A percentile compares a stretch with the other conserved stretches of the same genome.
Evolutionary conservation across 2,113 vertebrate genomes (phyloP).

Genomic region (Callaeas wilsoni): DNA sequence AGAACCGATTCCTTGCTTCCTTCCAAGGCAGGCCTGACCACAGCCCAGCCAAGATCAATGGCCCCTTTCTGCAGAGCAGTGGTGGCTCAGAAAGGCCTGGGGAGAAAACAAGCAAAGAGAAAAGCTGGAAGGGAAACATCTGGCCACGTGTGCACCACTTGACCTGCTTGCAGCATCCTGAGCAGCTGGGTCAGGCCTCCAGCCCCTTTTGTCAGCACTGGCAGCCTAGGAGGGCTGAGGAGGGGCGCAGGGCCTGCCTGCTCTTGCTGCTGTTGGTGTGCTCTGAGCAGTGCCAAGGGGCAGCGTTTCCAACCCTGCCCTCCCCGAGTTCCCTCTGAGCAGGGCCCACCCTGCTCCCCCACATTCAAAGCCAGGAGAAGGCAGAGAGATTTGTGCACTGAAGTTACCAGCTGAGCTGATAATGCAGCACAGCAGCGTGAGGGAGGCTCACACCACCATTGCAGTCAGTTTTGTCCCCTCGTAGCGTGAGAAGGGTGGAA

Average conservation of each 20-base stretch:
- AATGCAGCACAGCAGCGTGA: accelerated
- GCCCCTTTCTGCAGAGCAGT: neutral
- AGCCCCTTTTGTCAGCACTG: neutral
- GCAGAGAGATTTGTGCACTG: neutral
- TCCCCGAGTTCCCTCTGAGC: neutral
- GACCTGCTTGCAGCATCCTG: slow-evolving; percentile 25
- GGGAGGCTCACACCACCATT: neutral
- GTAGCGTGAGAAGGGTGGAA: neutral
- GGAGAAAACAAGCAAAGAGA: neutral
- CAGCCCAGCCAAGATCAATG: accelerated
- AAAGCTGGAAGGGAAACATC: neutral
- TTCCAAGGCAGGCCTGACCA: neutral
- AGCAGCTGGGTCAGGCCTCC: neutral
- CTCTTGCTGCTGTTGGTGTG: neutral
- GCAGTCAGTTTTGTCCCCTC: neutral
- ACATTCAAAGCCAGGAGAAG: neutral
- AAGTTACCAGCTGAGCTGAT: neutral
- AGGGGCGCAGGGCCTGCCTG: neutral
- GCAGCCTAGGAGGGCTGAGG: neutral
- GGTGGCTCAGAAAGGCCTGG: neutral
- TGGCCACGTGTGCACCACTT: neutral
- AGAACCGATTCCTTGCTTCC: neutral
- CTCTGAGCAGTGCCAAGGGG: neutral
- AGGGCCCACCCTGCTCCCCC: neutral
- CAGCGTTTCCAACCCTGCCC: neutral